phyloP scores from a whole-genome alignment of 2,113 vertebrate species.

The Anseranas semipalmata region DNA sequence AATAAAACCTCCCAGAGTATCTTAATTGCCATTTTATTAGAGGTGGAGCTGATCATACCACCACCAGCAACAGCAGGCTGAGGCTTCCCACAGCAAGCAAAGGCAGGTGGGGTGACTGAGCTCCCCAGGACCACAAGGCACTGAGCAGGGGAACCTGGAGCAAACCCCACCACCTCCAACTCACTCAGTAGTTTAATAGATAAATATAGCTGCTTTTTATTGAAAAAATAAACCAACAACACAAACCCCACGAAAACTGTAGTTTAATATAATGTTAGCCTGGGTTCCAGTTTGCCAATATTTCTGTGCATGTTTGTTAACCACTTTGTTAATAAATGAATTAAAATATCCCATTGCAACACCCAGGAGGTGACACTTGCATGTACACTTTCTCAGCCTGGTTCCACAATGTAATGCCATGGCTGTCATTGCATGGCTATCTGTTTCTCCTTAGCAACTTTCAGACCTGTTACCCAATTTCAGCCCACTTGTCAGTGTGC shows the following conservation, averaged over 20 bases:
- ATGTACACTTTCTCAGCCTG: neutral
- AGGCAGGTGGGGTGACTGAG: neutral
- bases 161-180: neutral
- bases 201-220: neutral
- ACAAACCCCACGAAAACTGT: neutral
- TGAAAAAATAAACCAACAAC: neutral
- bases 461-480: neutral
- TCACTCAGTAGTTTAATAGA: neutral
- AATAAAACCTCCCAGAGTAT: neutral
- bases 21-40: neutral
- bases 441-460: neutral
- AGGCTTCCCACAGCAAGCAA: neutral
- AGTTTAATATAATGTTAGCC: neutral
- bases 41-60: neutral
- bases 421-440: neutral
- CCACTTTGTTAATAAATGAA: neutral
- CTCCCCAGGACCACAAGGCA: neutral
- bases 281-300: neutral
- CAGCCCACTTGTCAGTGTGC: neutral
- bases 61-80: neutral
- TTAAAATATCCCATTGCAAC: neutral
- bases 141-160: neutral
- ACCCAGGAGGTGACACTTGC: neutral
- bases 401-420: accelerated
- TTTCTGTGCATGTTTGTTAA: neutral